phyloP scores from a whole-genome alignment of 1,140 invertebrate genomes.

The Seison nebaliae region DNA sequence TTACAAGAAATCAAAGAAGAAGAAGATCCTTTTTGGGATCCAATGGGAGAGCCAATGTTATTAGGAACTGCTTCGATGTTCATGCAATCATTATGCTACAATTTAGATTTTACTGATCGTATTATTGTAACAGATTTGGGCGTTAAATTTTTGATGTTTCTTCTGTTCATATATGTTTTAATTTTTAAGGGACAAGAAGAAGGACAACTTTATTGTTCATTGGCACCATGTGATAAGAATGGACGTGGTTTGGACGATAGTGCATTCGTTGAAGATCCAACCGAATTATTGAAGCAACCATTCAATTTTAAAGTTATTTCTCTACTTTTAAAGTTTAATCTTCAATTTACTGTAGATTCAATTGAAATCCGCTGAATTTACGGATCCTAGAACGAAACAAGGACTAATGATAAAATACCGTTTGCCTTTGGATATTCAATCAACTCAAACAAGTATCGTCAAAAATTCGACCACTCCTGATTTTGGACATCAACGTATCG shows the following conservation, averaged over 20 bases:
- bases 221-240: slow-evolving; percentile 25
- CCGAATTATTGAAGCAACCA: slow-evolving; percentile 21
- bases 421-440: slow-evolving; percentile 17
- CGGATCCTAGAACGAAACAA: slow-evolving; percentile 16
- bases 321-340: neutral
- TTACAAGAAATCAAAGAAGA: slow-evolving; percentile 19
- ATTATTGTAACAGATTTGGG: slow-evolving; percentile 22
- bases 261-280: slow-evolving; percentile 24
- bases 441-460: slow-evolving; percentile 19
- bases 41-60: slow-evolving; percentile 23
- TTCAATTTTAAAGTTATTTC: slow-evolving; percentile 25
- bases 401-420: slow-evolving; percentile 22
- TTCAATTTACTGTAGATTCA: neutral
- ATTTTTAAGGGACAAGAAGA: slow-evolving; percentile 23
- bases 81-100: slow-evolving; percentile 24
- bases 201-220: slow-evolving; percentile 19
- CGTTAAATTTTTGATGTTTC: neutral
- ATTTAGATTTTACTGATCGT: slow-evolving; percentile 25
- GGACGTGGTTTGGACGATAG: slow-evolving; percentile 26
- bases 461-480: slow-evolving; percentile 17
- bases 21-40: slow-evolving; percentile 30
- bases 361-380: slow-evolving; percentile 1
- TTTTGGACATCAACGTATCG: slow-evolving; percentile 21
- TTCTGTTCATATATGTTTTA: neutral
- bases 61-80: slow-evolving; percentile 22